phyloP scores from a whole-genome alignment of 2,113 vertebrate genomes.

The Lepidiolamprologus cunningtoni region DNA sequence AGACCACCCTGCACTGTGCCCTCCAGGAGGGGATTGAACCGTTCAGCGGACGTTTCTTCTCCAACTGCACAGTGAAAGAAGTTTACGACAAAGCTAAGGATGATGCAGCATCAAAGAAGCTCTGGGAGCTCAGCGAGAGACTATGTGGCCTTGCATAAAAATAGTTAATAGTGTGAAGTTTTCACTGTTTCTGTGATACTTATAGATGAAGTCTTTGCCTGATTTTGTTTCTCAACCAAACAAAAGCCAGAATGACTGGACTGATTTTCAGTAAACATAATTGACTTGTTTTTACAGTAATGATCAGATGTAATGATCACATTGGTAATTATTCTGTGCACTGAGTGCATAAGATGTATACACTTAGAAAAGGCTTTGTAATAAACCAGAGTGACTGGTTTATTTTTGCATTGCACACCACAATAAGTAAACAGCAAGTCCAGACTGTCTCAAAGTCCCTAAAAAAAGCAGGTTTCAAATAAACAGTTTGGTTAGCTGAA shows the following conservation, averaged over 20 bases:
- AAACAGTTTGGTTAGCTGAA: neutral
- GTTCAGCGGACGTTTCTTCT: slow-evolving; percentile 84
- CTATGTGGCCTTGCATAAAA: slow-evolving; percentile 31
- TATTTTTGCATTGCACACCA: neutral
- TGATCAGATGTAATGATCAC: neutral
- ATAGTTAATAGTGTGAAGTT: neutral
- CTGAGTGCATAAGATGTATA: neutral
- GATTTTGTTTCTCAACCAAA: neutral
- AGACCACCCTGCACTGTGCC: slow-evolving; percentile 81
- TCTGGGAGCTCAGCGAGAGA: slow-evolving; percentile 86
- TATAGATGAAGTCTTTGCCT: neutral
- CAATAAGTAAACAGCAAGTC: neutral
- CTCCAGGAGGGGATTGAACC: slow-evolving; percentile 78
- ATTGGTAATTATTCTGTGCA: neutral
- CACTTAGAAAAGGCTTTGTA: neutral
- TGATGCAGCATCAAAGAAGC: slow-evolving; percentile 75
- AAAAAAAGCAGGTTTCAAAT: neutral
- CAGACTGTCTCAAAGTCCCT: rapidly evolving
- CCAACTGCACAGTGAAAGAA: slow-evolving; percentile 52
- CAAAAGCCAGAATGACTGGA: neutral
- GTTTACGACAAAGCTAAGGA: slow-evolving; percentile 57
- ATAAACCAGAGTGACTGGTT: neutral
- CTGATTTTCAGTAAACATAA: neutral
- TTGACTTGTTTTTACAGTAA: neutral
- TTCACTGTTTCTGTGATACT: neutral